These are phyloP conservation scores for Nannoperca obscura DNA, from an alignment of 2,797 vertebrate genomes.

Conservation along the genomic window DNA sequence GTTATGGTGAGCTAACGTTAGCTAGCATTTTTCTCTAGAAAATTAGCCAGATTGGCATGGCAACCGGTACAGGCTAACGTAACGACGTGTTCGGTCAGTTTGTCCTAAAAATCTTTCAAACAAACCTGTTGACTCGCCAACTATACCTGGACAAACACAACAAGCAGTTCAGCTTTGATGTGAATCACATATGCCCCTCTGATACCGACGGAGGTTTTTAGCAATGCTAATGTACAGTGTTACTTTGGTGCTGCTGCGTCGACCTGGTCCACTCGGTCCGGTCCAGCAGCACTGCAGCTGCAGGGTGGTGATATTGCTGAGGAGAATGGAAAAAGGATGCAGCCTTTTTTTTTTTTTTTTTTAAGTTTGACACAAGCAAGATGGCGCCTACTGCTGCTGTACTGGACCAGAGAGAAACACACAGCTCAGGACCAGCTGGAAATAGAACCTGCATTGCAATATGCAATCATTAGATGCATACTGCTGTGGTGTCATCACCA, in stretches of 20 bases:
- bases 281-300: constrained; percentile 36
- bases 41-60: constrained; percentile 34
- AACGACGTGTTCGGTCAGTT: background rate
- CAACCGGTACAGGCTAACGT: constrained; percentile 6
- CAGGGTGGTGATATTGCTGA: constrained; percentile 54
- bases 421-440: constrained; percentile 30
- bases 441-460: background rate
- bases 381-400: constrained; percentile 75
- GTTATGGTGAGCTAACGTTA: constrained; percentile 13
- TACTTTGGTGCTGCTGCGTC: background rate
- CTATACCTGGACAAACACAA: background rate
- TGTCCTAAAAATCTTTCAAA: background rate
- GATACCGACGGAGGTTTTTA: rapidly evolving
- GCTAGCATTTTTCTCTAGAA: constrained; percentile 24
- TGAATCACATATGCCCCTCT: background rate
- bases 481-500: background rate
- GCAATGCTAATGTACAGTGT: background rate
- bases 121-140: background rate
- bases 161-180: background rate
- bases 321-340: constrained; percentile 60
- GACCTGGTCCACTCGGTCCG: constrained; percentile 9
- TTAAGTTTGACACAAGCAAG: constrained; percentile 73
- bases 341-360: constrained; percentile 55
- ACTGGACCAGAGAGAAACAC: constrained; percentile 42
- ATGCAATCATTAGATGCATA: background rate